Evolutionary conservation across 2,797 vertebrate genomes (phyloP).

Genomic region (Brachyalestes nurse): DNA sequence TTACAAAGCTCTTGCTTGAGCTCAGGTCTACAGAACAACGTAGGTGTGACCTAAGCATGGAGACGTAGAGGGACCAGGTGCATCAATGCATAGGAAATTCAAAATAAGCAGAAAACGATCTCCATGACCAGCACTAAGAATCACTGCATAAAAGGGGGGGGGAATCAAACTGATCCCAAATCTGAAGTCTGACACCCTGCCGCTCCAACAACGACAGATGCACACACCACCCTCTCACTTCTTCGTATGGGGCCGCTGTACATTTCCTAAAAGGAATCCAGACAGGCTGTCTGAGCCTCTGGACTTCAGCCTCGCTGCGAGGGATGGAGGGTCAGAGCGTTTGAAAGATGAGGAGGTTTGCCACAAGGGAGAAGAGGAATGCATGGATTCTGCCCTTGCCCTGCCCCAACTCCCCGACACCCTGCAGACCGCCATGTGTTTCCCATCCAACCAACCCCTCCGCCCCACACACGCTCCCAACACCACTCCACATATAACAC

Average conservation of each 20-base stretch:
- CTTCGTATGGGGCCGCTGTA: conserved; percentile 1
- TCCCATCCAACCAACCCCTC: conserved; percentile 33
- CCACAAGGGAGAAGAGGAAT: conserved; percentile 61
- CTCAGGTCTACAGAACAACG: not conserved
- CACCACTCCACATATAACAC: conserved; percentile 46
- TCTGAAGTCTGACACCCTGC: not conserved
- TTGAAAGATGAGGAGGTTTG: conserved; percentile 55
- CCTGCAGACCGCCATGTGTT: conserved; percentile 54
- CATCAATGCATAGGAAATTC: not conserved
- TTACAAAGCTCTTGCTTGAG: not conserved
- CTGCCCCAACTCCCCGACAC: conserved; percentile 33
- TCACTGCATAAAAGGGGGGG: not conserved
- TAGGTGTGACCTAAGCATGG: not conserved
- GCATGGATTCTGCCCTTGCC: conserved; percentile 47
- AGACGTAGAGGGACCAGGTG: not conserved
- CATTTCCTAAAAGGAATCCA: conserved; percentile 26
- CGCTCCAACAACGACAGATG: conserved; percentile 8
- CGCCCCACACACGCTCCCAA: conserved; percentile 6
- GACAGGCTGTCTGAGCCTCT: conserved; percentile 23
- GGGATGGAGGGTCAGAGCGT: not conserved
- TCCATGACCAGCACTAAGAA: not conserved
- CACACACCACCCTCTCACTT: conserved; percentile 10
- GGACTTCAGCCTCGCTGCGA: conserved; percentile 6
- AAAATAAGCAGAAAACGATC: not conserved
- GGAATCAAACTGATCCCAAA: not conserved